Evolutionary conservation across 2,888 invertebrate species (phyloP).

Genomic region (Litoditis marina): DNA sequence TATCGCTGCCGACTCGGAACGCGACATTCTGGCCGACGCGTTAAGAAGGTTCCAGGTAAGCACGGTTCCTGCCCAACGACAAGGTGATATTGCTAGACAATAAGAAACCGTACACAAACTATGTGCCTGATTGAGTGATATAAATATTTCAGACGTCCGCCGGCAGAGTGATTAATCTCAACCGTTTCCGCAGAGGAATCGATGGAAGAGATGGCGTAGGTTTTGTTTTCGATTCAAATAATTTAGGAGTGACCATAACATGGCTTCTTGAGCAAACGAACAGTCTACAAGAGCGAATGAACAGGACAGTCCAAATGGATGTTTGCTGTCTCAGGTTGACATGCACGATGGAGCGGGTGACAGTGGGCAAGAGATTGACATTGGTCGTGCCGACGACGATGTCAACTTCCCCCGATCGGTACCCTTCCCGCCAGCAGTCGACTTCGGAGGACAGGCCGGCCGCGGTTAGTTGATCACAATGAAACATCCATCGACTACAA

Average conservation of each 20-base stretch:
- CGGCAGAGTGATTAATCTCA: constrained; percentile 51
- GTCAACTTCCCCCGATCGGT: constrained; percentile 47
- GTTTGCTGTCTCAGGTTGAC: no score
- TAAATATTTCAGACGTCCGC: no score
- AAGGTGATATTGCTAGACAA: no score
- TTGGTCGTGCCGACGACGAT: constrained; percentile 35
- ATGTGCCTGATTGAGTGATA: no score
- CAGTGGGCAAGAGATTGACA: constrained; percentile 40
- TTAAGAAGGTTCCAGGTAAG: constrained; percentile 57
- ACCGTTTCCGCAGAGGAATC: constrained; percentile 31
- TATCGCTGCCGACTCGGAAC: constrained; percentile 56
- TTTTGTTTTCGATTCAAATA: neutral
- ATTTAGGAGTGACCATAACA: neutral
- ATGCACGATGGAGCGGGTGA: no score
- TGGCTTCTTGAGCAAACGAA: no score
- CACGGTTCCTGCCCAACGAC: no score
- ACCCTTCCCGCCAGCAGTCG: constrained; percentile 51
- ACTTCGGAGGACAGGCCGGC: constrained; percentile 31
- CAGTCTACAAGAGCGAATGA: no score
- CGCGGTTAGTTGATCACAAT: constrained; percentile 16
- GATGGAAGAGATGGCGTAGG: constrained; percentile 1
- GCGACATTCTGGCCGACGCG: constrained; percentile 54
- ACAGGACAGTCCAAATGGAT: no score
- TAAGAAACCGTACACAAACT: no score
- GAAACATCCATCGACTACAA: no score